Evolutionary conservation across 2,113 vertebrate genomes (phyloP), one percentile per base, ranked within the genome.

Genomic region (Acanthisitta chloris): DNA sequence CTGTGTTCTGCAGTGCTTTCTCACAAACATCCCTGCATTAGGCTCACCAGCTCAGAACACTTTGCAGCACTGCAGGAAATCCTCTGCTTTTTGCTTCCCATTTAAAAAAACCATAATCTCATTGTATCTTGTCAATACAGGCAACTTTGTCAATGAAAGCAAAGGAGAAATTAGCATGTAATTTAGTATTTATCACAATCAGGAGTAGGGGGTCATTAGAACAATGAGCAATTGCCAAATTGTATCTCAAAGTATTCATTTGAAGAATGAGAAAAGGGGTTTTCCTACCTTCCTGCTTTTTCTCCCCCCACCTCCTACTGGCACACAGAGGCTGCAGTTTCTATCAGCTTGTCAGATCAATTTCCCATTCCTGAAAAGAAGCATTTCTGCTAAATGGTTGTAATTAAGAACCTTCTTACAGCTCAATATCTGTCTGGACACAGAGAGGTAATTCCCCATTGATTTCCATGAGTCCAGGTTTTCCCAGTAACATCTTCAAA

Each of bases 1-100:
- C 89, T 79, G 28, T 51, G 88, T 62, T 96, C 91, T 96, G 95
- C 96, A 95, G 95, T 88, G 72, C 70, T 97, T 96, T 85, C 88
- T 91, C 90, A 66, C 85, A 96, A 78, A 74, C 86, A 91, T 74
- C 83, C 77, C 92, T 95, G 92, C 81, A 57, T 86, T 86, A 92
- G 85, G 62, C 80, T 91, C 70, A 94, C 79, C 93, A 95, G 88
- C 90, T 96, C 88, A 90, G 90, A 94, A 28, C 17, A 3, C 77
- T 95, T 77, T 95, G 92, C 96, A 96, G 92, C 83, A 96, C 72
- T 96, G 94, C 93, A 97, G 90, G 94, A 96, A 94, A 92, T 76
- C 69, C 64, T 95, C 59, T 95, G 90, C 55, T 81, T 92, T 93
- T 83, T 84, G 51, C 62, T 92, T 91, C 33, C 33, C 34, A 54